These are phyloP conservation scores for Tenthredo mesomela DNA, from an alignment of 2,888 invertebrate species.

Conservation along the genomic window DNA sequence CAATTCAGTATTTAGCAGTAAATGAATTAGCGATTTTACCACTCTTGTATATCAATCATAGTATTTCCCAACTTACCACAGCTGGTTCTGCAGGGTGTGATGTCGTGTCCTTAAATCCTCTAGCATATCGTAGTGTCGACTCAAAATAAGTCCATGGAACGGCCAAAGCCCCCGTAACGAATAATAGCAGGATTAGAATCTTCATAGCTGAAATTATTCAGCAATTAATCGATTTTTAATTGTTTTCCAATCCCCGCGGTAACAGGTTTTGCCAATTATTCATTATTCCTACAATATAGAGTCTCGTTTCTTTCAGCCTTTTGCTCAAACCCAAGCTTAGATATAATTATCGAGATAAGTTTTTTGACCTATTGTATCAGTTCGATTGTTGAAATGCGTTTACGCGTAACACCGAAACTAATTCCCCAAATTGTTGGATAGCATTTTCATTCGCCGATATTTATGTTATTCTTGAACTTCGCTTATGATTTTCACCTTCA, in stretches of 20 bases:
- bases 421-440: neutral
- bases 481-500: neutral
- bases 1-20: neutral
- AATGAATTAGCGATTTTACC: neutral
- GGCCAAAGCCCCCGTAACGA: neutral
- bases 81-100: neutral
- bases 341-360: neutral
- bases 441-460: neutral
- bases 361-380: neutral
- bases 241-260: neutral
- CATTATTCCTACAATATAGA: neutral
- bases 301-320: neutral
- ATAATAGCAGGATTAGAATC: conserved; percentile 22
- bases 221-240: neutral
- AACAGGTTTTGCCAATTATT: neutral
- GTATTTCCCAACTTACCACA: conserved; percentile 29
- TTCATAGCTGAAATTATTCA: conserved; percentile 34
- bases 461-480: neutral
- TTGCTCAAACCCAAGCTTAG: neutral
- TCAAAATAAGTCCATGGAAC: conserved; percentile 30
- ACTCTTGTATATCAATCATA: too few relatives aligned
- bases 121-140: neutral
- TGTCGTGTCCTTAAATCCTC: neutral
- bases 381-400: neutral
- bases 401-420: neutral